phyloP scores from a whole-genome alignment of 2,888 invertebrate species.

The Stenodema calcarata region DNA sequence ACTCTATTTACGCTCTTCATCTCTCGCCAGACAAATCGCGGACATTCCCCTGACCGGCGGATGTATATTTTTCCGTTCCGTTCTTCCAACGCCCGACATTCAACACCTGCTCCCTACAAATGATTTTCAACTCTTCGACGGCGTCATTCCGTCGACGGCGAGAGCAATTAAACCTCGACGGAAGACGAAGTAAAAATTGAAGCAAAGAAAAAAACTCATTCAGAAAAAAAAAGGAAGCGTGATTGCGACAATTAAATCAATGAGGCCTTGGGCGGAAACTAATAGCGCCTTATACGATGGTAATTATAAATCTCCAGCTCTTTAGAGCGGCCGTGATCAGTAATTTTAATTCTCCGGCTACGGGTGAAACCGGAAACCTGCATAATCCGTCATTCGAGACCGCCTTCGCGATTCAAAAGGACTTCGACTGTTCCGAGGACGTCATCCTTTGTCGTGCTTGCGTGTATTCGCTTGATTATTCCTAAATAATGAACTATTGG shows the following conservation, averaged over 20 bases:
- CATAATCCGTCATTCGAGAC: neutral
- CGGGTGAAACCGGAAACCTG: conserved; percentile 25
- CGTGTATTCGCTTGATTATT: no score
- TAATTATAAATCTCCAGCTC: conserved; percentile 28
- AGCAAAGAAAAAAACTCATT: neutral
- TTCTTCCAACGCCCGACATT: neutral
- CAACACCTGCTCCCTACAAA: neutral
- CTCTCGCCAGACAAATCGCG: neutral
- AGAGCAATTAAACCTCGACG: neutral
- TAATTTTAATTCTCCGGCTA: conserved; percentile 27
- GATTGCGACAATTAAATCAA: conserved; percentile 46
- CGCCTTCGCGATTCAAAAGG: no score
- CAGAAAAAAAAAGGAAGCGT: conserved; percentile 23
- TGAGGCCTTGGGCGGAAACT: conserved; percentile 29
- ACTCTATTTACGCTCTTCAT: neutral
- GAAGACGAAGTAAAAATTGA: neutral
- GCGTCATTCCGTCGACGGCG: neutral
- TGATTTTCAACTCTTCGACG: neutral
- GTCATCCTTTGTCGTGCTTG: no score
- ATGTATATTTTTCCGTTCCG: neutral
- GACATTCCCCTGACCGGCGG: neutral
- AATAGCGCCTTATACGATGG: conserved; percentile 26
- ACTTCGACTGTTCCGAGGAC: no score
- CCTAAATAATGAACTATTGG: no score
- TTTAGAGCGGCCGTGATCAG: conserved; percentile 25